Evolutionary conservation across 2,113 vertebrate species (phyloP).

Genomic region (Mystacornis crossleyi): DNA sequence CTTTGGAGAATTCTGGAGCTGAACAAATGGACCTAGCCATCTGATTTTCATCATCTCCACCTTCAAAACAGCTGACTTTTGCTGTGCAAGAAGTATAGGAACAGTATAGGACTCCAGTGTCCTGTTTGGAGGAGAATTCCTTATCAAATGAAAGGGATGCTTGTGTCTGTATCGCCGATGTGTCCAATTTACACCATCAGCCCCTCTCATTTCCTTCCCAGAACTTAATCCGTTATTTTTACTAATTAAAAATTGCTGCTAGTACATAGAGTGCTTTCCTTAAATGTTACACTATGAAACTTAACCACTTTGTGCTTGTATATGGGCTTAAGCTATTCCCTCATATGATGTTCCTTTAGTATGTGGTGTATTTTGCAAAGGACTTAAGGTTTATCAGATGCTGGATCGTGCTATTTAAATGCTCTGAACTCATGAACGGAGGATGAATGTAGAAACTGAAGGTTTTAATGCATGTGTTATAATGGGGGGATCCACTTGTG

Average conservation of each 20-base stretch:
- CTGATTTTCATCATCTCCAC: not conserved
- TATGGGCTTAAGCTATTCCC: not conserved
- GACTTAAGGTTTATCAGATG: not conserved
- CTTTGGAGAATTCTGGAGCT: constrained; percentile 8
- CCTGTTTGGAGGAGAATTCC: not conserved
- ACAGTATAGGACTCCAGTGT: not conserved
- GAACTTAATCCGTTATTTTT: not conserved
- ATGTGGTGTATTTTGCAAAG: not conserved
- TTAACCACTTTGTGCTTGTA: not conserved
- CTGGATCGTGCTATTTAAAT: not conserved
- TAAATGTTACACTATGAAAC: not conserved
- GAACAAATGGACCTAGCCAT: not conserved
- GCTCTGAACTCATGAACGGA: not conserved
- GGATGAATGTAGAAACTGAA: not conserved
- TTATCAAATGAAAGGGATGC: not conserved
- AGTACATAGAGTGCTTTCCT: not conserved
- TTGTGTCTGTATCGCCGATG: not conserved
- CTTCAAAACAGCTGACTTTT: not conserved
- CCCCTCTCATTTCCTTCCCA: not conserved
- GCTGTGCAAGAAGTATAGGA: not conserved
- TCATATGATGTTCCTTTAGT: not conserved
- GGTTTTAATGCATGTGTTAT: not conserved
- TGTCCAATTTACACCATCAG: not conserved
- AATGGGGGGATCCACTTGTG: not conserved
- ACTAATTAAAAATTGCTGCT: not conserved